Evolutionary conservation across 2,797 vertebrate species (phyloP).

Genomic region (Enteromius thamalakanensis): DNA sequence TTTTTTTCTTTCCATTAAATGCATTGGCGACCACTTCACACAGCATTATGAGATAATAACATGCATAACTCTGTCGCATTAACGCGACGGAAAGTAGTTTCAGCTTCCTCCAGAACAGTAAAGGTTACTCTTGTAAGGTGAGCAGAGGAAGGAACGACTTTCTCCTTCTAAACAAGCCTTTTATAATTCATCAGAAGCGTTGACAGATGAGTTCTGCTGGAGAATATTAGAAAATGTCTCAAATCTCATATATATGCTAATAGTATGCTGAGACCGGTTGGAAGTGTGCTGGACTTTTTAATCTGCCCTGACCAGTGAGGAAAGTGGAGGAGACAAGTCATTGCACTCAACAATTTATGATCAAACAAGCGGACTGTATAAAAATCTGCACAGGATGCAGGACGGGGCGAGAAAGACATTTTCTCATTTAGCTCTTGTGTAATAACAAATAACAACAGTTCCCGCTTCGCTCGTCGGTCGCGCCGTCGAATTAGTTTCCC

Average conservation of each 20-base stretch:
- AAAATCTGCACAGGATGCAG: slow-evolving; percentile 58
- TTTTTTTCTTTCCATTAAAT: slow-evolving; percentile 36
- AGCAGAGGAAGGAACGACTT: slow-evolving; percentile 70
- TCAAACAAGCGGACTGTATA: slow-evolving; percentile 88
- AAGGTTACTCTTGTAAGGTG: slow-evolving; percentile 76
- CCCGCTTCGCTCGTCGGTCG: slow-evolving; percentile 73
- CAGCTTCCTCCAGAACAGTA: slow-evolving; percentile 59
- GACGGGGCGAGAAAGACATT: slow-evolving; percentile 68
- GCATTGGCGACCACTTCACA: slow-evolving; percentile 44
- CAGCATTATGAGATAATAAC: slow-evolving; percentile 64
- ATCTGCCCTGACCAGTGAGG: slow-evolving; percentile 97
- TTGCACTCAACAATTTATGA: slow-evolving; percentile 95
- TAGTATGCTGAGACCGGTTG: slow-evolving; percentile 93
- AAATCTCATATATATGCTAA: slow-evolving; percentile 99
- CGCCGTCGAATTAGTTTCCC: slow-evolving; percentile 85
- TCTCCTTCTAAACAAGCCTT: slow-evolving; percentile 92
- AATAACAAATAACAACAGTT: slow-evolving; percentile 86
- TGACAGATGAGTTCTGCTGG: slow-evolving; percentile 99
- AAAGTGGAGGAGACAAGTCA: slow-evolving; percentile 96
- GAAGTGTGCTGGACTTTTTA: slow-evolving; percentile 92
- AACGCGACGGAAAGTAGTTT: slow-evolving; percentile 65
- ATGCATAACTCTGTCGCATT: slow-evolving; percentile 64
- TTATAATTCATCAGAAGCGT: slow-evolving; percentile 99
- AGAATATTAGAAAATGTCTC: slow-evolving; percentile 99
- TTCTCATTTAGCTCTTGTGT: slow-evolving; percentile 85